phyloP scores from a whole-genome alignment of 2,797 vertebrate genomes.

The Emydoidea blandingii region DNA sequence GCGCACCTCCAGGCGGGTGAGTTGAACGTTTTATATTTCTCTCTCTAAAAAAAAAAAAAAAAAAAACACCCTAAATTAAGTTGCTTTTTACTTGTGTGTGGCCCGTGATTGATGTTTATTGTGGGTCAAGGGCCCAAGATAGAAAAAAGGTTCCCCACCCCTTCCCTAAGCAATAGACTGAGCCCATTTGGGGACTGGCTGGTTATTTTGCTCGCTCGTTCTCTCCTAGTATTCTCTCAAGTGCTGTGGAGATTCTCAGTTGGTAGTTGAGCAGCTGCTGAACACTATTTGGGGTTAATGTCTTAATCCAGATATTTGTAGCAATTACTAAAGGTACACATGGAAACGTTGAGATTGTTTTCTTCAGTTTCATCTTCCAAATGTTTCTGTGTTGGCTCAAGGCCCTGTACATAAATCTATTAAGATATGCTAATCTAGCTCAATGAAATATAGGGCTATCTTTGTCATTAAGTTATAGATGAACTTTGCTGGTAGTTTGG shows the following conservation, averaged over 20 bases:
- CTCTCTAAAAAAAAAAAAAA: too few relatives aligned
- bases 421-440: background rate
- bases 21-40: too few relatives aligned
- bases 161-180: background rate
- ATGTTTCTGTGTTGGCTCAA: constrained; percentile 36
- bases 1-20: too few relatives aligned
- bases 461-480: constrained; percentile 36
- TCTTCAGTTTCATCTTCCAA: constrained; percentile 46
- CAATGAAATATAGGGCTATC: background rate
- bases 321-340: background rate
- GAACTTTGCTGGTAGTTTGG: constrained; percentile 37
- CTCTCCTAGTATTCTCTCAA: background rate
- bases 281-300: background rate
- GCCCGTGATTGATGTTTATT: too few relatives aligned
- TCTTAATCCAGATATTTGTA: constrained; percentile 27
- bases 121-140: too few relatives aligned
- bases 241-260: background rate
- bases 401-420: constrained; percentile 43
- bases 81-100: too few relatives aligned
- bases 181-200: background rate
- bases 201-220: background rate
- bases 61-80: too few relatives aligned
- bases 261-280: background rate
- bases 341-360: background rate
- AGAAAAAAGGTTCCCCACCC: too few relatives aligned